Evolutionary conservation across 2,888 invertebrate genomes (phyloP).

Genomic region (Subacronicta megacephala): DNA sequence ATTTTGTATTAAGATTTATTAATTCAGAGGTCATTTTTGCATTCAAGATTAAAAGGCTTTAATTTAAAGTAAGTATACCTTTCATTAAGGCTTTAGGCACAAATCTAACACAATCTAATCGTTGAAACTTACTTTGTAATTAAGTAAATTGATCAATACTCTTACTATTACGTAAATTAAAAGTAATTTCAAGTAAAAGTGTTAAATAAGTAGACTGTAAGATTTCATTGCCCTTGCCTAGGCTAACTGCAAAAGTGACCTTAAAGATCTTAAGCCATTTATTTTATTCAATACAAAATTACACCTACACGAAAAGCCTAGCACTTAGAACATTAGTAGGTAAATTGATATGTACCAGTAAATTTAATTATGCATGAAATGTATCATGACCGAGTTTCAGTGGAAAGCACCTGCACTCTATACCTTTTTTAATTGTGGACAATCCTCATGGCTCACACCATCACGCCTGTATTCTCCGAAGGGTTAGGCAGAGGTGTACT

Average conservation of each 20-base stretch:
- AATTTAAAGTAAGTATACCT: slow-evolving; percentile 20
- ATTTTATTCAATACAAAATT: slow-evolving; percentile 27
- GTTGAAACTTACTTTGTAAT: slow-evolving; percentile 24
- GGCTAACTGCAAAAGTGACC: slow-evolving; percentile 21
- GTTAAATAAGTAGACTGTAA: not conserved
- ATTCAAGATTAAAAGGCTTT: slow-evolving; percentile 14
- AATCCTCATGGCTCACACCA: no score
- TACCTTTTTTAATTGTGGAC: no score
- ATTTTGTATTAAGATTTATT: not conserved
- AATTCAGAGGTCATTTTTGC: not conserved
- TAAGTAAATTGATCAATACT: slow-evolving; percentile 19
- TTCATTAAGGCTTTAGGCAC: slow-evolving; percentile 3
- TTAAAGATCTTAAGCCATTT: slow-evolving; percentile 13
- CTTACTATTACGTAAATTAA: not conserved
- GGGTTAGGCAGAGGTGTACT: no score
- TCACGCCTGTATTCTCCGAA: no score
- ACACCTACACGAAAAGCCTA: slow-evolving; percentile 8
- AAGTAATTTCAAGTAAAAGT: slow-evolving; percentile 10
- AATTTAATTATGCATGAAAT: slow-evolving; percentile 19
- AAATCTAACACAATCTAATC: slow-evolving; percentile 16
- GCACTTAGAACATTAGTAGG: slow-evolving; percentile 7
- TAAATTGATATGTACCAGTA: slow-evolving; percentile 16
- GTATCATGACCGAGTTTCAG: not conserved
- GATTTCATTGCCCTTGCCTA: slow-evolving; percentile 12
- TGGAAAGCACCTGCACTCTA: no score